Conservation (phyloP, 2,113 vertebrate species). For the Dromaius novaehollandiae region DNA sequence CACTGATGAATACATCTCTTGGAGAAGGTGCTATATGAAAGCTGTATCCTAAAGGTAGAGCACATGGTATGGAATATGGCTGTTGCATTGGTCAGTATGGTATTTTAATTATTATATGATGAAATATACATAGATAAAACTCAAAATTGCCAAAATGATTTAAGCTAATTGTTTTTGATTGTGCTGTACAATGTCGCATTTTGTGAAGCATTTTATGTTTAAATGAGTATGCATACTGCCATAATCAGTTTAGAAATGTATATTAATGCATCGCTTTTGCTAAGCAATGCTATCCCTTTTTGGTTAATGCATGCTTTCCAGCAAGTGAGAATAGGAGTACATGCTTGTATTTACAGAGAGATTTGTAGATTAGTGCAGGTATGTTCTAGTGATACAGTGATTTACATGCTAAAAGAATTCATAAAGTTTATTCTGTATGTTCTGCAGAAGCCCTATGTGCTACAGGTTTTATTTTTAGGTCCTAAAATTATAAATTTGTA, state of each 20-base stretch:
- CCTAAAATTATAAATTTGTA: constrained; percentile 16
- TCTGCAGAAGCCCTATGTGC: background rate
- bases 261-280: background rate
- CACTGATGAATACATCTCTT: constrained; percentile 63
- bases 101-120: constrained; percentile 62
- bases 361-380: background rate
- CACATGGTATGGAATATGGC: constrained; percentile 59
- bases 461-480: constrained; percentile 11
- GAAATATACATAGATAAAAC: background rate
- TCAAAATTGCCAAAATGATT: background rate
- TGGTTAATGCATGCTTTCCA: background rate
- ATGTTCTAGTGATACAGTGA: background rate
- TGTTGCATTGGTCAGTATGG: constrained; percentile 67
- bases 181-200: background rate
- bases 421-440: background rate
- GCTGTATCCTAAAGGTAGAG: constrained; percentile 60
- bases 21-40: constrained; percentile 58
- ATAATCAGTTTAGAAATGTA: background rate
- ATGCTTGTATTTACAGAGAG: background rate
- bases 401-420: background rate
- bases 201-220: background rate
- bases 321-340: background rate
- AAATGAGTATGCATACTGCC: background rate
- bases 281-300: background rate
- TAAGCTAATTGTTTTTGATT: background rate